Evolutionary conservation across 2,888 invertebrate species (phyloP).

Genomic region (Eudiplozoon nipponicum): DNA sequence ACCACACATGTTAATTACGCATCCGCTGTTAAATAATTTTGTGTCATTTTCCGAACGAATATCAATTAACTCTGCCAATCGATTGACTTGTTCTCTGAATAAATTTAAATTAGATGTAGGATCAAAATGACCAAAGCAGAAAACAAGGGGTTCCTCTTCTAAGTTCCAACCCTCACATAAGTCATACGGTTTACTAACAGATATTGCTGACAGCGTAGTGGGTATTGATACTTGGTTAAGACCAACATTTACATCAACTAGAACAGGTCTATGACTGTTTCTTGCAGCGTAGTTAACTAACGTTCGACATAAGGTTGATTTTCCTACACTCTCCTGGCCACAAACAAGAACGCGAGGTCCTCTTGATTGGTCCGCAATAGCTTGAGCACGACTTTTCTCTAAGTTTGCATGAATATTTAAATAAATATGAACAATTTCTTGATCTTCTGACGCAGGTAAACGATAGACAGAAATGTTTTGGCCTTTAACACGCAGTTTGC

Average conservation of each 20-base stretch:
- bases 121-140: slow-evolving; percentile 9
- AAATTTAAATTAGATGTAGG: slow-evolving; percentile 13
- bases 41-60: slow-evolving; percentile 12
- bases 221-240: slow-evolving; percentile 12
- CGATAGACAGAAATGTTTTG: slow-evolving; percentile 1
- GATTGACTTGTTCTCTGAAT: slow-evolving; percentile 8
- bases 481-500: slow-evolving; percentile 3
- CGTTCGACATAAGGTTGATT: slow-evolving; percentile 12
- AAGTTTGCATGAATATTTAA: slow-evolving; percentile 11
- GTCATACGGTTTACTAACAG: slow-evolving; percentile 14
- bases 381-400: slow-evolving; percentile 9
- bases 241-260: slow-evolving; percentile 13
- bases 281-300: slow-evolving; percentile 11
- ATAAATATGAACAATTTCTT: slow-evolving; percentile 10
- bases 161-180: slow-evolving; percentile 8
- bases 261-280: slow-evolving; percentile 10
- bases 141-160: slow-evolving; percentile 13
- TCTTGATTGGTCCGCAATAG: background rate
- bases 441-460: slow-evolving; percentile 7
- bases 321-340: slow-evolving; percentile 13
- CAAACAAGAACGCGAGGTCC: slow-evolving; percentile 14
- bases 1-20: slow-evolving; percentile 11
- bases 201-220: slow-evolving; percentile 6
- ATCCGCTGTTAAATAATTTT: slow-evolving; percentile 7
- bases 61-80: slow-evolving; percentile 9